Evolutionary conservation across 2,113 vertebrate species (phyloP).

Genomic region (Ciconia boyciana): DNA sequence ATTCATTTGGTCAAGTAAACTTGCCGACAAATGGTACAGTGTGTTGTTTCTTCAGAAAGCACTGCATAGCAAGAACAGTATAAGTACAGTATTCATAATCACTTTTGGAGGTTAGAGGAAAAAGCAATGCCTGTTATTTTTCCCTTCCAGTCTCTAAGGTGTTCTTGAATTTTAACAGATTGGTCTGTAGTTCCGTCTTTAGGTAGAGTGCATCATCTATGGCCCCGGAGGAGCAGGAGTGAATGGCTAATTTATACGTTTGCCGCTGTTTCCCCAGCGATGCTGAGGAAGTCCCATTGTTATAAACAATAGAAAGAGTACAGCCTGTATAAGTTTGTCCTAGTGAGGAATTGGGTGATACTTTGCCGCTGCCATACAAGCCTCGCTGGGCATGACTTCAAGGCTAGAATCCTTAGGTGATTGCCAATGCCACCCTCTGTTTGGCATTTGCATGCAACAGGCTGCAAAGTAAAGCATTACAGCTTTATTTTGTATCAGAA

Average conservation of each 20-base stretch:
- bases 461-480: neutral
- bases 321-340: neutral
- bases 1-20: neutral
- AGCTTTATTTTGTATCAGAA: neutral
- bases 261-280: neutral
- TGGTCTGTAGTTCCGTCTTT: neutral
- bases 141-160: neutral
- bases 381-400: neutral
- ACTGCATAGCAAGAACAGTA: neutral
- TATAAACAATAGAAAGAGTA: neutral
- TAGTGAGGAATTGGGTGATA: neutral
- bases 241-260: neutral
- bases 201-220: neutral
- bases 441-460: neutral
- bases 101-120: neutral
- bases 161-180: neutral
- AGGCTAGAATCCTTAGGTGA: neutral
- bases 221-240: neutral
- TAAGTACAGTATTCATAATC: neutral
- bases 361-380: neutral
- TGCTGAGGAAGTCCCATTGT: slow-evolving; percentile 6
- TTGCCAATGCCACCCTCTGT: neutral
- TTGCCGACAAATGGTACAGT: neutral
- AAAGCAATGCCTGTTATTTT: neutral
- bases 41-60: neutral